Evolutionary conservation across 1,140 invertebrate genomes (phyloP).

Genomic region (Drosophila takahashii): DNA sequence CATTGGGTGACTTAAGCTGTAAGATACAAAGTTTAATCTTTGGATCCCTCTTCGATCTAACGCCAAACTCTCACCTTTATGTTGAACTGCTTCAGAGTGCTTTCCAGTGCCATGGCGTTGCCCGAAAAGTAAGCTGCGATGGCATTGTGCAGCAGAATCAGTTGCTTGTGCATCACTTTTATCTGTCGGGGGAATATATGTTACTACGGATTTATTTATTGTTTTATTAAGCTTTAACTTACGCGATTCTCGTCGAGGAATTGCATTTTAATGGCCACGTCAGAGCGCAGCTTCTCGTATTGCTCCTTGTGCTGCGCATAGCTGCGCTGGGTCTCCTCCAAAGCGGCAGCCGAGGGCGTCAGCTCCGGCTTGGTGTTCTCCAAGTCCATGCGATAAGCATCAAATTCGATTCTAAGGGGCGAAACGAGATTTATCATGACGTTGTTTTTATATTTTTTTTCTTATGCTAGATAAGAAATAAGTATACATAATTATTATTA

Average conservation of each 20-base stretch:
- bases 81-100: slow-evolving; percentile 98
- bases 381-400: slow-evolving; percentile 97
- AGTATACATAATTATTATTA: too few relatives aligned
- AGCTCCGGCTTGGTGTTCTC: slow-evolving; percentile 90
- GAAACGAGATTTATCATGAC: neutral
- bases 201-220: neutral
- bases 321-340: slow-evolving; percentile 93
- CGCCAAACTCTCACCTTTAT: slow-evolving; percentile 88
- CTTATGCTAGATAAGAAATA: too few relatives aligned
- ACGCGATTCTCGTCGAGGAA: slow-evolving; percentile 98
- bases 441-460: too few relatives aligned
- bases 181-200: slow-evolving; percentile 88
- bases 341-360: slow-evolving; percentile 87
- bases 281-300: slow-evolving; percentile 95
- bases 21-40: neutral
- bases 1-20: slow-evolving; percentile 83
- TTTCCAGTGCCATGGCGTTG: slow-evolving; percentile 95
- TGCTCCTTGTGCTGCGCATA: slow-evolving; percentile 94
- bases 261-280: slow-evolving; percentile 97
- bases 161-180: slow-evolving; percentile 99
- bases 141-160: slow-evolving; percentile 97
- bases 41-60: neutral
- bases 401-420: slow-evolving; percentile 94
- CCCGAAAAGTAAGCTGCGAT: slow-evolving; percentile 98
- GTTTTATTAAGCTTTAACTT: slow-evolving; percentile 67